These are phyloP conservation scores for Gasterosteus aculeatus DNA, from an alignment of 2,113 vertebrate species.

Conservation along the genomic window DNA sequence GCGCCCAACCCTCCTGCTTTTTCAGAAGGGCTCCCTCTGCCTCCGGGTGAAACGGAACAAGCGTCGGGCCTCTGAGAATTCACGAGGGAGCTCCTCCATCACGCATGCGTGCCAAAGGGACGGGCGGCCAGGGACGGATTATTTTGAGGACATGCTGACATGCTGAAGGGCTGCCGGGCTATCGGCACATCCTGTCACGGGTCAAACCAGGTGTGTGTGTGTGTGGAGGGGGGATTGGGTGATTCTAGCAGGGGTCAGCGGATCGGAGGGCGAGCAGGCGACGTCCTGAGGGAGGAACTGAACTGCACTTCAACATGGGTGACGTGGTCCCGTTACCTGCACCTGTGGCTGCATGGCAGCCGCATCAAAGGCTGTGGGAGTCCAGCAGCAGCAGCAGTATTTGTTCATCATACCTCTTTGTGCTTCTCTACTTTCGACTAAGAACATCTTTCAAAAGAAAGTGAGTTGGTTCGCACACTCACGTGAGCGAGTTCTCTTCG, in stretches of 20 bases:
- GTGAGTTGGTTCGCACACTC: no score
- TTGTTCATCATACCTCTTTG: no score
- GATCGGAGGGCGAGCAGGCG: constrained; percentile 45
- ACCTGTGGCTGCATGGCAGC: no score
- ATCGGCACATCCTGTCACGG: constrained; percentile 40
- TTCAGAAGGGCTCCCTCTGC: constrained; percentile 39
- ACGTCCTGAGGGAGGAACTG: constrained; percentile 24
- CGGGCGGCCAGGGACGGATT: constrained; percentile 60
- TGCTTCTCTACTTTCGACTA: no score
- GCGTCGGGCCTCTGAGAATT: constrained; percentile 62
- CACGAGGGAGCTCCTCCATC: constrained; percentile 70
- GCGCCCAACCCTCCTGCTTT: constrained; percentile 17
- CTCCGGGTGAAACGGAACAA: constrained; percentile 47
- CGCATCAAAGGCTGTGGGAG: no score
- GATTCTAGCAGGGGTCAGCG: constrained; percentile 5
- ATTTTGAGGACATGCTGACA: constrained; percentile 23
- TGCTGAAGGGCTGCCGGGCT: constrained; percentile 6
- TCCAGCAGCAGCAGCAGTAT: no score
- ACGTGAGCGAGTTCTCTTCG: no score
- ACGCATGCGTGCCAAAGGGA: constrained; percentile 55
- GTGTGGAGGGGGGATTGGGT: constrained; percentile 5
- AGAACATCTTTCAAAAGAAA: no score
- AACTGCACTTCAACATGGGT: constrained; percentile 9
- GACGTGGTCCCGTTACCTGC: constrained; percentile 5
- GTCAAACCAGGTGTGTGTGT: constrained; percentile 23